Conservation (phyloP, 2,797 vertebrate species). For the Sternarchorhynchus goeldii region DNA sequence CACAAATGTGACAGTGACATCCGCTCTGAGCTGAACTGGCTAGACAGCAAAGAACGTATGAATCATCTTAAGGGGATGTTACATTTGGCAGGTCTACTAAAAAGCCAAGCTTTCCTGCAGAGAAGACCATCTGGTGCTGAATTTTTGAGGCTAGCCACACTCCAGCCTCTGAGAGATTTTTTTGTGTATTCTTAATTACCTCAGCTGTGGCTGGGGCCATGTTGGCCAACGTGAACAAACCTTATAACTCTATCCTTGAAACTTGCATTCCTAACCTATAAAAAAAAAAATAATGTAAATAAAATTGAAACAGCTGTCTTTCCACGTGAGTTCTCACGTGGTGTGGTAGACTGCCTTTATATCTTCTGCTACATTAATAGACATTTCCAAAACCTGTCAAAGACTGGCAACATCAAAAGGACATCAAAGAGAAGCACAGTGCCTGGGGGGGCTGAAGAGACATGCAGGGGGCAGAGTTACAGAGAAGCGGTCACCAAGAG, state of each 20-base stretch:
- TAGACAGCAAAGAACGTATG: neutral
- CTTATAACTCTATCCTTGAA: neutral
- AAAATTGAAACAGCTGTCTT: neutral
- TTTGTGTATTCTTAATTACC: slow-evolving; percentile 30
- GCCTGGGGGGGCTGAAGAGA: slow-evolving; percentile 3
- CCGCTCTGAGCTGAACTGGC: neutral
- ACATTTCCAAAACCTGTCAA: slow-evolving; percentile 11
- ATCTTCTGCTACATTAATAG: neutral
- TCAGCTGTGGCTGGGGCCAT: slow-evolving; percentile 2
- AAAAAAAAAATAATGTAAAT: too few species aligned
- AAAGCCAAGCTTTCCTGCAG: neutral
- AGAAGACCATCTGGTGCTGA: slow-evolving; percentile 23
- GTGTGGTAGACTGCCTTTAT: neutral
- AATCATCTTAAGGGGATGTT: neutral
- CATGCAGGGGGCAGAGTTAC: neutral
- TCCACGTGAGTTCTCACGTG: neutral
- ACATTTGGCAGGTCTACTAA: slow-evolving; percentile 19
- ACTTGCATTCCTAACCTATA: neutral
- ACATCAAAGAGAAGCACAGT: slow-evolving; percentile 10
- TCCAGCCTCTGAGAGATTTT: neutral
- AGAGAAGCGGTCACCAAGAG: neutral
- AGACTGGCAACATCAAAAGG: slow-evolving; percentile 14
- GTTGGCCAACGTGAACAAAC: neutral
- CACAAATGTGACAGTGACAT: too few species aligned
- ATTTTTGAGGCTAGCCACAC: neutral